A percentile compares a stretch with the other conserved stretches of the same genome.
These are phyloP conservation scores for Drosophila albomicans DNA, from an alignment of 1,140 invertebrate genomes.

Conservation along the genomic window DNA sequence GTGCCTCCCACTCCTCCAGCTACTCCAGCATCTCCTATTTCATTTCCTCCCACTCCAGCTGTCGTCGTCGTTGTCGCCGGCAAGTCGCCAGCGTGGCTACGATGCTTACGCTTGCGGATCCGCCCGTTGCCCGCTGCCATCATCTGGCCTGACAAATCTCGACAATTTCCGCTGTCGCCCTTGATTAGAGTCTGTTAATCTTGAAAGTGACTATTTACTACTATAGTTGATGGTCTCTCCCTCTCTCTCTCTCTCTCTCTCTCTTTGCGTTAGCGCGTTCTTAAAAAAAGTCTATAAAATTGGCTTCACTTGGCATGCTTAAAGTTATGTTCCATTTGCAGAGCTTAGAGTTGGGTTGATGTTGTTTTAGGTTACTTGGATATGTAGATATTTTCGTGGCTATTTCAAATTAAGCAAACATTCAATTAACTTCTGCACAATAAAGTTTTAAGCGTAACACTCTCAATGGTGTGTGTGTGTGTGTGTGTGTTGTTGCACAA, in stretches of 20 bases:
- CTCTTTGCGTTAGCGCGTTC: background rate
- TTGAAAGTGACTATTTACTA: conserved; percentile 20
- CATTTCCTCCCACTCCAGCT: conserved; percentile 10
- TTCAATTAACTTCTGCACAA: conserved; percentile 63
- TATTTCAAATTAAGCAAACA: conserved; percentile 42
- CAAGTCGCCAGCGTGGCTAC: conserved; percentile 66
- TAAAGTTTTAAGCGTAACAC: background rate
- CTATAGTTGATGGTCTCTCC: background rate
- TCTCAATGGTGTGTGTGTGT: conserved; percentile 14
- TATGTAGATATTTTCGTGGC: conserved; percentile 68
- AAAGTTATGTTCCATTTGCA: conserved; percentile 22
- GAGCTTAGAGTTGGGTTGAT: background rate
- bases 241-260: background rate
- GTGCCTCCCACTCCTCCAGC: background rate
- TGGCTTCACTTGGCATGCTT: conserved; percentile 66
- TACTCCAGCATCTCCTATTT: background rate
- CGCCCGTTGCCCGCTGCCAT: conserved; percentile 59
- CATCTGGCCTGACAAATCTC: conserved; percentile 41
- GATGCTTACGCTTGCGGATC: conserved; percentile 71
- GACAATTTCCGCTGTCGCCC: conserved; percentile 51
- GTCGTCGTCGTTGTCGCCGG: conserved; percentile 27
- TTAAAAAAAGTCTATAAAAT: conserved; percentile 80
- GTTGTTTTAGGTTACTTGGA: conserved; percentile 42
- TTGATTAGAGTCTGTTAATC: conserved; percentile 29
- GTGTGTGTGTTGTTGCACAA: conserved; percentile 56